phyloP scores from a whole-genome alignment of 2,888 invertebrate genomes.

The Dynastes hyllus region DNA sequence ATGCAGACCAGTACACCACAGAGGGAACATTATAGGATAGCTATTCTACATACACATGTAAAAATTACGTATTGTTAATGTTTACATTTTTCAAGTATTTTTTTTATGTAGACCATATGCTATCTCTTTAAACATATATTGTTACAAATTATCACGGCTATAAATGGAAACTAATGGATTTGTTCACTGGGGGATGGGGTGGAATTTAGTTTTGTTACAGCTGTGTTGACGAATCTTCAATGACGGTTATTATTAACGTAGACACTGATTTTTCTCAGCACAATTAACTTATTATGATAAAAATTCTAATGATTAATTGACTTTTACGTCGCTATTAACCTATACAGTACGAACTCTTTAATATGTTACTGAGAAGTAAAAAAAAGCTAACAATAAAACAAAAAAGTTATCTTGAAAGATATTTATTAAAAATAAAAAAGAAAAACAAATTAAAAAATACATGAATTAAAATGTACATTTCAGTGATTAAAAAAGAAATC shows the following conservation, averaged over 20 bases:
- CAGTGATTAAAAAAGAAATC: too few relatives aligned
- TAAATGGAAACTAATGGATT: constrained; percentile 55
- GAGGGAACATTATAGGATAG: constrained; percentile 3
- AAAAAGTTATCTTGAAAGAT: too few relatives aligned
- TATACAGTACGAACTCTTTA: too few relatives aligned
- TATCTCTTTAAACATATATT: constrained; percentile 53
- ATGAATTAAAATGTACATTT: too few relatives aligned
- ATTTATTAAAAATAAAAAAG: too few relatives aligned
- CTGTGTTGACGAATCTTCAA: constrained; percentile 47
- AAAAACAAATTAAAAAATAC: too few relatives aligned
- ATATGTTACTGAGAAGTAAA: too few relatives aligned
- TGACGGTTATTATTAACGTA: not conserved
- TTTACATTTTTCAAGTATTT: constrained; percentile 26
- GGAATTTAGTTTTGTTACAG: constrained; percentile 46
- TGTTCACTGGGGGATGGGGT: constrained; percentile 45
- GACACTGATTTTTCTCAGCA: not conserved
- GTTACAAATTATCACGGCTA: constrained; percentile 55
- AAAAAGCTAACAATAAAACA: too few relatives aligned
- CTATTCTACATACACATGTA: constrained; percentile 11
- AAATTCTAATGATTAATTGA: too few relatives aligned
- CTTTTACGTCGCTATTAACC: too few relatives aligned
- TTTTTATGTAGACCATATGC: constrained; percentile 39
- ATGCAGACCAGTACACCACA: not conserved
- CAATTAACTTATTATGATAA: not conserved
- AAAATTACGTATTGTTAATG: not conserved